phyloP scores from a whole-genome alignment of 2,797 vertebrate genomes.

The Myiotriccus ornatus region DNA sequence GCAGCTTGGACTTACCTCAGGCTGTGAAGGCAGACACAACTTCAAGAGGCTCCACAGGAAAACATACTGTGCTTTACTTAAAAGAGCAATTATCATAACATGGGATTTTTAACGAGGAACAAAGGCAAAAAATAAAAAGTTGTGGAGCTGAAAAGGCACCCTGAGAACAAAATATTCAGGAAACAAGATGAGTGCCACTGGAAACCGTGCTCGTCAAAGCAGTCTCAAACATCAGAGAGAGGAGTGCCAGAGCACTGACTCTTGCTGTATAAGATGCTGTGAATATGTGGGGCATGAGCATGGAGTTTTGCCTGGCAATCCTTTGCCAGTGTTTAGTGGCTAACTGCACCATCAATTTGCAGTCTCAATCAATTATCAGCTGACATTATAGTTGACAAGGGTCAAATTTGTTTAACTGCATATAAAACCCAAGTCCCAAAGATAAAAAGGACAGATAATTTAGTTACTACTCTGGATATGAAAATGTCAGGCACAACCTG shows the following conservation, averaged over 20 bases:
- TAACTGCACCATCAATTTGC: neutral
- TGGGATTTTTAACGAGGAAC: neutral
- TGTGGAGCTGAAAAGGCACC: neutral
- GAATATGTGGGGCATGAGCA: neutral
- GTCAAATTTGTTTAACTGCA: slow-evolving; percentile 21
- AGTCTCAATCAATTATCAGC: neutral
- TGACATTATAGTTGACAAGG: neutral
- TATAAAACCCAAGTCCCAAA: neutral
- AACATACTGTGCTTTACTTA: neutral
- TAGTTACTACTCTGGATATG: neutral
- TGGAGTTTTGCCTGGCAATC: neutral
- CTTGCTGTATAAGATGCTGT: neutral
- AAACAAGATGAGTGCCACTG: neutral
- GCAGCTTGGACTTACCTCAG: neutral
- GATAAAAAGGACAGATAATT: neutral
- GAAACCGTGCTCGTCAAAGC: neutral
- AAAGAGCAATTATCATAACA: neutral
- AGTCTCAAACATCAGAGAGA: neutral
- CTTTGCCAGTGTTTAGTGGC: neutral
- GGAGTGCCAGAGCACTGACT: neutral
- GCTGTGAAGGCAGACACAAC: neutral
- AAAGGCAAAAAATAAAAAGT: neutral
- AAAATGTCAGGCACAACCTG: neutral
- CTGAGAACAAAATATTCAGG: neutral
- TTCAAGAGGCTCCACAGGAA: neutral